phyloP scores from a whole-genome alignment of 2,113 vertebrate genomes.

The Lepisosteus oculatus region DNA sequence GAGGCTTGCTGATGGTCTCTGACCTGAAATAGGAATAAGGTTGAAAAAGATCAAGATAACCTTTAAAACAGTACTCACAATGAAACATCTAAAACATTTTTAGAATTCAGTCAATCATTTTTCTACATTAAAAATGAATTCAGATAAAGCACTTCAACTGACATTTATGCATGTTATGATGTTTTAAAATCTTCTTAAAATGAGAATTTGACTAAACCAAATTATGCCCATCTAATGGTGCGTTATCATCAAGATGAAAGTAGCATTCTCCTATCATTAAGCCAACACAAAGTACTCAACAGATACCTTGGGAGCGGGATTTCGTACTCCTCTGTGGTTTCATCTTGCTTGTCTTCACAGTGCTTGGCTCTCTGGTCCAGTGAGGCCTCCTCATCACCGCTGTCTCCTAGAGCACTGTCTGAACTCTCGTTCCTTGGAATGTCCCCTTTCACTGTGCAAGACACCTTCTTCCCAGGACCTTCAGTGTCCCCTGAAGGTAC shows the following conservation, averaged over 20 bases:
- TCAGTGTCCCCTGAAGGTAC: background rate
- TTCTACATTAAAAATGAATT: too few species aligned
- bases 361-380: slow-evolving; percentile 27
- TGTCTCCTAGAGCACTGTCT: slow-evolving; percentile 78
- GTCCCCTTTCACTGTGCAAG: slow-evolving; percentile 57
- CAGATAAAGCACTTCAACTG: too few species aligned
- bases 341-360: slow-evolving; percentile 34
- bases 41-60: too few species aligned
- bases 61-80: background rate
- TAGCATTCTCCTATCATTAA: too few species aligned
- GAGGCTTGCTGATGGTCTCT: slow-evolving; percentile 64
- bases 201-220: too few species aligned
- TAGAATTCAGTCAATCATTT: too few species aligned
- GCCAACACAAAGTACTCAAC: too few species aligned
- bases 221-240: too few species aligned
- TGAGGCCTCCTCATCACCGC: slow-evolving; percentile 65
- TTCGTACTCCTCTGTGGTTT: slow-evolving; percentile 60
- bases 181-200: too few species aligned
- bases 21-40: slow-evolving; percentile 51
- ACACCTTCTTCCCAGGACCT: slow-evolving; percentile 30
- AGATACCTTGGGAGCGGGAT: slow-evolving; percentile 77
- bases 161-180: too few species aligned
- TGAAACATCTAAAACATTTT: background rate
- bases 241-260: too few species aligned
- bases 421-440: slow-evolving; percentile 75